Evolutionary conservation across 2,797 vertebrate genomes (phyloP), one percentile per base, ranked within the genome.

Genomic region (Enteromius afrohamiltoni): DNA sequence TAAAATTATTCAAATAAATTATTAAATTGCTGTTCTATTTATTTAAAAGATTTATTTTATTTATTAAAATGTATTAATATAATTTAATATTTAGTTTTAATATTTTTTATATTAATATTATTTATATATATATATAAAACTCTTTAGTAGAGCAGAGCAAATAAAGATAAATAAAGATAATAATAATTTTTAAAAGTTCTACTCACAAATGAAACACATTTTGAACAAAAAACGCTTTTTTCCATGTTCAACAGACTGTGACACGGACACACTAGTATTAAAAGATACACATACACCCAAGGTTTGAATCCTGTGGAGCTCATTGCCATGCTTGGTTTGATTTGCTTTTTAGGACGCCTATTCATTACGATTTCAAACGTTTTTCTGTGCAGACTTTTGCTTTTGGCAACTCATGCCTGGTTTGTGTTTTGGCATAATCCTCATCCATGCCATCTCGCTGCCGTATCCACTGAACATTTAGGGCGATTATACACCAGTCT

Each of bases 261-360:
- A 76, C 23, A 77, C 0, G 1, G 62, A 19, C 6, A 26, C 62
- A 37, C 17, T 49, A 37, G 26, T 55, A 67, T 34, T 45, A 74
- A 34, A 70, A 76, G 23, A 40, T 49, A 47, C 60, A 45, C 71
- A 68, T 16, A 42, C 11, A 77, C 21, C 42, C 17, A 79, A 51
- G 21, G 14, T 49, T 71, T 6, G 62, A 49, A 64, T 81, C 42
- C 64, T 74, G 58, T 71, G 23, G 53, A 81, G 73, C 49, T 79
- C 49, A 82, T 82, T 79, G 60, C 40, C 45, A 85, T 64, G 65
- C 64, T 71, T 82, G 77, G 69, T 67, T 85, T 73, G 45, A 34
- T 83, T 62, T 23, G 37, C 58, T 81, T 71, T 75, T 83, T 78
- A 85, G 51, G 6, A 64, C 21, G 26, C 8, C 51, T 60, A 58